These are phyloP conservation scores for Cylindroiulus punctatus DNA, from an alignment of 2,888 invertebrate species.

Conservation along the genomic window DNA sequence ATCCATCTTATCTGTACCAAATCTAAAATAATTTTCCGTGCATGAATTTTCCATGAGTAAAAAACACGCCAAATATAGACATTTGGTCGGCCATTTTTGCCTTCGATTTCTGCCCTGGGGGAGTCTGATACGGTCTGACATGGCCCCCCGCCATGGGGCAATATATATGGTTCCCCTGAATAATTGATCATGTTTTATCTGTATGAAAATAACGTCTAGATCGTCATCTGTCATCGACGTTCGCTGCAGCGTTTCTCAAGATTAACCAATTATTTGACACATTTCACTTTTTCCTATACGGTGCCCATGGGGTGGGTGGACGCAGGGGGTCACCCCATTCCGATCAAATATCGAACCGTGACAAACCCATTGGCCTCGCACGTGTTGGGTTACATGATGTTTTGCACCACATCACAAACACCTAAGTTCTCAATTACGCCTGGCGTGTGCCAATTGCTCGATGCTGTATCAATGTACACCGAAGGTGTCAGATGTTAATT, in stretches of 20 bases:
- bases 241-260: slow-evolving; percentile 47
- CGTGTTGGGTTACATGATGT: slow-evolving; percentile 37
- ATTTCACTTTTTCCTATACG: slow-evolving; percentile 14
- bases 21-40: slow-evolving; percentile 54
- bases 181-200: slow-evolving; percentile 55
- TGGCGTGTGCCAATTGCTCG: slow-evolving; percentile 4
- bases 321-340: background rate
- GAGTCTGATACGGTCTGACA: background rate
- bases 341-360: slow-evolving; percentile 47
- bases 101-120: background rate
- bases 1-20: slow-evolving; percentile 44
- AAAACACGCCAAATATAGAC: slow-evolving; percentile 25
- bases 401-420: background rate
- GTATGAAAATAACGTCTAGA: slow-evolving; percentile 51
- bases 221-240: slow-evolving; percentile 53
- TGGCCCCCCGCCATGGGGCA: background rate
- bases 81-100: background rate
- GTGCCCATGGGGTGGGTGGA: background rate
- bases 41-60: slow-evolving; percentile 53
- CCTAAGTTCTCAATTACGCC: slow-evolving; percentile 19
- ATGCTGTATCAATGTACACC: slow-evolving; percentile 23
- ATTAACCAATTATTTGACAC: slow-evolving; percentile 53
- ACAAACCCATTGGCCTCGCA: slow-evolving; percentile 47
- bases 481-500: slow-evolving; percentile 35
- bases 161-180: slow-evolving; percentile 51